Conservation (phyloP, 2,888 invertebrate genomes). For the Nemapogon koenigi region DNA sequence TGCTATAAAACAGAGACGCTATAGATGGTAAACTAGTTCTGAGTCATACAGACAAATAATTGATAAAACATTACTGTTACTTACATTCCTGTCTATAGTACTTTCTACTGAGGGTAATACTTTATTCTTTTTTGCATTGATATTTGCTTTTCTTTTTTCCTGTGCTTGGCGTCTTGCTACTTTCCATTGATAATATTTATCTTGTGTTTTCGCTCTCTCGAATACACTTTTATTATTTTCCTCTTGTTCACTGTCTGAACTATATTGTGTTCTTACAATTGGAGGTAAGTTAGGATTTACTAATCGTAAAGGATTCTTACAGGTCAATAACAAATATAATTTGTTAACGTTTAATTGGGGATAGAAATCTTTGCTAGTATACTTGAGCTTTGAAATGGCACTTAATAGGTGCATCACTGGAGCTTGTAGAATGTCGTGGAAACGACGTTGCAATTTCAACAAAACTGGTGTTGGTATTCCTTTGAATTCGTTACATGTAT, state of each 20-base stretch:
- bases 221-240: constrained; percentile 31
- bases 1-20: not conserved
- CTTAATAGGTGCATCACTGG: constrained; percentile 74
- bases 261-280: constrained; percentile 24
- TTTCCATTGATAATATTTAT: constrained; percentile 58
- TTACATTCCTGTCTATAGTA: constrained; percentile 65
- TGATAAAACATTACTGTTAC: no score
- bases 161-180: constrained; percentile 42
- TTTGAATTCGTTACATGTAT: constrained; percentile 74
- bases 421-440: constrained; percentile 73
- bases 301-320: constrained; percentile 56
- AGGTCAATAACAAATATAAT: constrained; percentile 65
- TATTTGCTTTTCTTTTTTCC: constrained; percentile 35
- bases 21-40: not conserved
- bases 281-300: constrained; percentile 47
- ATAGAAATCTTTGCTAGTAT: constrained; percentile 67
- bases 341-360: constrained; percentile 67
- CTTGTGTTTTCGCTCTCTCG: constrained; percentile 54
- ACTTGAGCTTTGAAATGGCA: constrained; percentile 72
- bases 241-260: constrained; percentile 46
- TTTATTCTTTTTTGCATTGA: constrained; percentile 30
- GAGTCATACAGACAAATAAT: no score
- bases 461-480: constrained; percentile 71
- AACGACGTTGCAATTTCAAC: constrained; percentile 68
- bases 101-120: constrained; percentile 36